phyloP scores from a whole-genome alignment of 2,113 vertebrate species.

The Potamarius usumacintae region DNA sequence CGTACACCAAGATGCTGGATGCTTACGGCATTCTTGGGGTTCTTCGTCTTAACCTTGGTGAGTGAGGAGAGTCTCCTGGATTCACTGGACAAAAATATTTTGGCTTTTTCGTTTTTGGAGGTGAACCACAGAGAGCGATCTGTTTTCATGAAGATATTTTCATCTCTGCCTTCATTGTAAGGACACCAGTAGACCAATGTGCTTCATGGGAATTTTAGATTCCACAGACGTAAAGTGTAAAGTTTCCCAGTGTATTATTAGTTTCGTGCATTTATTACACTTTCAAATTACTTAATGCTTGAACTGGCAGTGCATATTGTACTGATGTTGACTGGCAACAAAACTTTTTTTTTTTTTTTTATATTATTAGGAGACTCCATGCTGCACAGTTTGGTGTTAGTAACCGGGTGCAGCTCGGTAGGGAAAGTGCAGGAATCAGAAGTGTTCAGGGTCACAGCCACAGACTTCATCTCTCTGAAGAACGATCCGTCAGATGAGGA shows the following conservation, averaged over 20 bases:
- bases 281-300: not conserved
- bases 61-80: slow-evolving; percentile 60
- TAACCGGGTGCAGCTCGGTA: slow-evolving; percentile 95
- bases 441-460: slow-evolving; percentile 95
- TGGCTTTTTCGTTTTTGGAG: not conserved
- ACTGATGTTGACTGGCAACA: not conserved
- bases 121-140: not conserved
- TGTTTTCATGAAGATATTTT: not conserved
- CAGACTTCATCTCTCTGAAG: slow-evolving; percentile 88
- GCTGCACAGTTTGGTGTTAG: slow-evolving; percentile 92
- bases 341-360: too few relatives aligned
- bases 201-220: not conserved
- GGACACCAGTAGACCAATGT: not conserved
- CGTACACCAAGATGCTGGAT: slow-evolving; percentile 91
- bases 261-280: not conserved
- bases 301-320: not conserved
- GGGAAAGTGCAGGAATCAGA: slow-evolving; percentile 98
- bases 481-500: slow-evolving; percentile 88
- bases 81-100: not conserved
- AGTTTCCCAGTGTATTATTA: not conserved
- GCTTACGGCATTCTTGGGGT: slow-evolving; percentile 95
- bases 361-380: slow-evolving; percentile 82
- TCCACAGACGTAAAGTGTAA: not conserved
- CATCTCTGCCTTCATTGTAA: not conserved
- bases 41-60: slow-evolving; percentile 92